phyloP scores from a whole-genome alignment of 2,888 invertebrate species.

The Lasioglossum figueresi region DNA sequence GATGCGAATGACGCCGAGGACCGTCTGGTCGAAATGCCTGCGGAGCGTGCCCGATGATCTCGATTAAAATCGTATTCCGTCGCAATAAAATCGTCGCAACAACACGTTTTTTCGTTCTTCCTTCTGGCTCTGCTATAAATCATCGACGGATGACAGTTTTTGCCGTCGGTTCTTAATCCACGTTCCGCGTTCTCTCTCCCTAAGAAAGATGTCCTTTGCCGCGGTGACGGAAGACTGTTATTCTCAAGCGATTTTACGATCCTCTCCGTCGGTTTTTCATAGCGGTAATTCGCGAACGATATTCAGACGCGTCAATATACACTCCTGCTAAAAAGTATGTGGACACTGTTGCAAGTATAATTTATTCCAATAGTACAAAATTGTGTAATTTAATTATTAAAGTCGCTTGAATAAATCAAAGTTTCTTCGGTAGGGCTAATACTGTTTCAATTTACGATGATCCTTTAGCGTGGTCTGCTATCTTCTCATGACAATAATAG shows the following conservation, averaged over 20 bases:
- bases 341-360: too few relatives aligned
- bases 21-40: conserved; percentile 45
- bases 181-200: background rate
- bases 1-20: conserved; percentile 15
- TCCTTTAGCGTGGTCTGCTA: too few relatives aligned
- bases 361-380: too few relatives aligned
- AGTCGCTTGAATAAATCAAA: too few relatives aligned
- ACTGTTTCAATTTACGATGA: too few relatives aligned
- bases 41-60: conserved; percentile 20
- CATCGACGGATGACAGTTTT: conserved; percentile 4
- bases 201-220: background rate
- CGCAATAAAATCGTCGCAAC: background rate
- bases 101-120: background rate
- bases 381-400: too few relatives aligned
- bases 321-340: too few relatives aligned
- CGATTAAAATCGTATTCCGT: background rate
- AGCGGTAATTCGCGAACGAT: background rate
- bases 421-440: too few relatives aligned
- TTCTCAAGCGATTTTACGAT: background rate
- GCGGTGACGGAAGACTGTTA: background rate
- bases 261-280: background rate
- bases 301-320: conserved; percentile 5
- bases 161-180: background rate
- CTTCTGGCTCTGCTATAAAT: background rate
- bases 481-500: too few relatives aligned